These are phyloP conservation scores for Petrocephalus microphthalmus DNA, from an alignment of 2,113 vertebrate genomes.

Conservation along the genomic window DNA sequence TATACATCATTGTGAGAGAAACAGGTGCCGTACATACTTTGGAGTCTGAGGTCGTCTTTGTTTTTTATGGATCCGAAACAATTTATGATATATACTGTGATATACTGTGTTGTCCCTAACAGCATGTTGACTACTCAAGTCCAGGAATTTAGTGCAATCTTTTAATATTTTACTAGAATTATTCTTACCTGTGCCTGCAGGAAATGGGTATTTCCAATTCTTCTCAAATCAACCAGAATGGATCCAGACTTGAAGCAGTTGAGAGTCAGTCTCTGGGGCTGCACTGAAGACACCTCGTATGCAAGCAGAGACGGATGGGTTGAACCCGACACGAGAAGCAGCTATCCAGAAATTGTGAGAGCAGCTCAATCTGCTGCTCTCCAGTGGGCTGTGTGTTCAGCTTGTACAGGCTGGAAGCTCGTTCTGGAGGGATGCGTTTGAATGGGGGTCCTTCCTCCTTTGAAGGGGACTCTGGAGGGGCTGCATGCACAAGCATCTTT, in stretches of 20 bases:
- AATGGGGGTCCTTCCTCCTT: conserved; percentile 13
- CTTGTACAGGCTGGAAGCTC: background rate
- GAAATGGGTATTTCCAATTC: background rate
- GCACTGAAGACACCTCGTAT: background rate
- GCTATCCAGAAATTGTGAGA: background rate
- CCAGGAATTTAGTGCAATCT: background rate
- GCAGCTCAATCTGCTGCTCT: background rate
- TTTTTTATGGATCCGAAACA: background rate
- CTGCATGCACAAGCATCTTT: background rate
- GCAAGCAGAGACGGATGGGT: background rate
- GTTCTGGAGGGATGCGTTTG: conserved; percentile 3
- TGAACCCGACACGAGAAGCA: background rate
- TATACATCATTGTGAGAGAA: background rate
- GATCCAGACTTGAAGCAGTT: background rate
- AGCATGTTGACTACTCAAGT: background rate
- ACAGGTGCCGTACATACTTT: background rate
- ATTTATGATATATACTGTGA: background rate
- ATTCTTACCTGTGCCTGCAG: background rate
- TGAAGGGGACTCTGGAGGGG: conserved; percentile 13
- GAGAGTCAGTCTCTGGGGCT: background rate
- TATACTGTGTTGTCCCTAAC: background rate
- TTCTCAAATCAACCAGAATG: background rate
- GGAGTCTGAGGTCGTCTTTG: background rate
- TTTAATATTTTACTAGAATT: background rate
- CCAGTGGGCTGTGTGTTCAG: background rate